Conservation (phyloP, 2,113 vertebrate species). For the Sinosuthora webbiana region DNA sequence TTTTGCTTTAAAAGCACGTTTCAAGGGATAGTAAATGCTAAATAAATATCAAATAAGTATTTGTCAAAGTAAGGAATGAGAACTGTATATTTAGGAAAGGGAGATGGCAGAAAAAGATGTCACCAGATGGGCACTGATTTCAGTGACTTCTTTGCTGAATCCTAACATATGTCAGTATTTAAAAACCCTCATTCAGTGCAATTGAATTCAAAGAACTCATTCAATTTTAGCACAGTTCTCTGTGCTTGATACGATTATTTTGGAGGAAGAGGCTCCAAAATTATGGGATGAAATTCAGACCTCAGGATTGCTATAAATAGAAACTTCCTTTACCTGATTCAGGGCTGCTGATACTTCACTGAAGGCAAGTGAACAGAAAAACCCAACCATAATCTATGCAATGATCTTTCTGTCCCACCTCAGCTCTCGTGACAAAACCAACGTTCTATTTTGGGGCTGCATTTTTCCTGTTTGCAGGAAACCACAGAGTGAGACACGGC, state of each 20-base stretch:
- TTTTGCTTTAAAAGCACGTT: background rate
- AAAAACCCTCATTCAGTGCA: background rate
- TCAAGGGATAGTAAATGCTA: background rate
- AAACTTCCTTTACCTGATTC: background rate
- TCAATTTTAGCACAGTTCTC: background rate
- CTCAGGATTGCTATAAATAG: background rate
- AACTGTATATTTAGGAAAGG: background rate
- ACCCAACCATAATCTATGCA: background rate
- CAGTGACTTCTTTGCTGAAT: background rate
- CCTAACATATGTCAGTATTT: background rate
- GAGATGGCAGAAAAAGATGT: background rate
- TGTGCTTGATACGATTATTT: background rate
- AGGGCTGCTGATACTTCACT: background rate
- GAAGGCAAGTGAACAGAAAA: background rate
- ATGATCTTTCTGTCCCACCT: background rate
- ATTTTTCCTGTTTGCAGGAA: background rate
- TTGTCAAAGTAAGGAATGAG: background rate
- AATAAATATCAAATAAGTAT: background rate
- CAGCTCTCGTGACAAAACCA: background rate
- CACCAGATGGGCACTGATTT: background rate
- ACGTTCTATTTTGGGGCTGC: background rate
- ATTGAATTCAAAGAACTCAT: background rate
- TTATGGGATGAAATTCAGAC: background rate
- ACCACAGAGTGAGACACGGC: background rate
- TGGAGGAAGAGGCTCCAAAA: background rate